phyloP scores from a whole-genome alignment of 2,113 vertebrate species.

The Oenanthe melanoleuca region DNA sequence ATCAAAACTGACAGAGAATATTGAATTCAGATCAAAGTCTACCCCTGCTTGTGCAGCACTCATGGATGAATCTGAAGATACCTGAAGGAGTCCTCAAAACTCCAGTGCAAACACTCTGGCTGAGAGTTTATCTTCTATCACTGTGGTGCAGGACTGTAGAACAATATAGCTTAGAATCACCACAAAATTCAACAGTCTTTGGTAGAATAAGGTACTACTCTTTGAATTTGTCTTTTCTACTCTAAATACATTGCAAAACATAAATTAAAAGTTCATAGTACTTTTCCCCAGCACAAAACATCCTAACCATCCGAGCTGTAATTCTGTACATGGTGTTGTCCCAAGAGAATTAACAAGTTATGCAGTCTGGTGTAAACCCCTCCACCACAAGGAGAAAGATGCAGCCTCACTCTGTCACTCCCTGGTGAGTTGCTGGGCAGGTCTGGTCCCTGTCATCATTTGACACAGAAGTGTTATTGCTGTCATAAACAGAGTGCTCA shows the following conservation, averaged over 20 bases:
- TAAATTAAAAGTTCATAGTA: constrained; percentile 2
- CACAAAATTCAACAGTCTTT: not conserved
- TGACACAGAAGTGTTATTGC: not conserved
- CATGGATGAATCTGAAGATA: not conserved
- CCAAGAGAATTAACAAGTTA: not conserved
- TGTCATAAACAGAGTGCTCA: not conserved
- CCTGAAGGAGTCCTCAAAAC: not conserved
- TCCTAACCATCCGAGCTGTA: not conserved
- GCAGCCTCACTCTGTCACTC: not conserved
- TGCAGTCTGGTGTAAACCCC: not conserved
- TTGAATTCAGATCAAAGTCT: not conserved
- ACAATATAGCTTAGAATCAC: not conserved
- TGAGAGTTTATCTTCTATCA: not conserved
- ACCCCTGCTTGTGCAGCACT: not conserved
- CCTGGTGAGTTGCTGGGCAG: rapidly evolving
- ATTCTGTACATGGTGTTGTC: not conserved
- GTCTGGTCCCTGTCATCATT: not conserved
- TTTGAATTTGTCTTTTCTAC: not conserved
- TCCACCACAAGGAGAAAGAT: not conserved
- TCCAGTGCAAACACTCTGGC: not conserved
- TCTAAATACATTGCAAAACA: not conserved
- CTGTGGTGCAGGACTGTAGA: not conserved
- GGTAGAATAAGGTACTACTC: not conserved
- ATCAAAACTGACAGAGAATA: not conserved
- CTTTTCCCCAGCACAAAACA: not conserved